Base-by-base conservation (phyloP, 2,888 invertebrate genomes). In the Metacarcinus magister region DNA sequence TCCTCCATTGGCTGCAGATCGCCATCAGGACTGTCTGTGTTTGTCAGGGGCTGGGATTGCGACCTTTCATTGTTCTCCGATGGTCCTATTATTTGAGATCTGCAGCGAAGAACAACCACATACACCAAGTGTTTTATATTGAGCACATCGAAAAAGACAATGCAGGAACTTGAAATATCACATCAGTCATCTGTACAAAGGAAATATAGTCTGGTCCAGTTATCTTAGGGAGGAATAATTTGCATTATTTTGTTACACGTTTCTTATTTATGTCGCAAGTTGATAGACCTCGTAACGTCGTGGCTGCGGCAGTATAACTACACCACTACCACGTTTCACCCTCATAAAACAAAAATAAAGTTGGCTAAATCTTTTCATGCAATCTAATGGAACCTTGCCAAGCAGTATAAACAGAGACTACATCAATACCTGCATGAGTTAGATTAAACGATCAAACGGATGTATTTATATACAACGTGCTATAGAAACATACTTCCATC, bases 31-130 rank as follows among this genome's bases (percentile, higher is more conserved):
- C 67, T 67, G 67, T 67, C 67, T 19, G 67, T n/a, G 5, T 16
- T 67, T 5, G 67, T 23, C 67, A 3, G 67, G 67, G 67, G n/a
- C 67, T 67, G 67, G n/a, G 67, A 23, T 67, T 23, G 67, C n/a
- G 67, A 7, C 67, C 67, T n/a, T 7, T 19, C n/a, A 7, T 7
- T 23, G 23, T n/a, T 23, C 23, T 19, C 67, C 67, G n/a, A 3
- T 16, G 67, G 67, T 3, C n/a, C 23, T 19, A n/a, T n/a, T 67
- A 67, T 67, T 67, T 67, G 67, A 67, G 67, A 67, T 67, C 67
- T 67, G 67, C n/a, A n/a, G n/a, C n/a, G 67, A 67, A n/a, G 67
- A 67, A 67, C 67, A 23, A n/a, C n/a, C 67, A n/a, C n/a, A 67
- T 67, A 67, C 16, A 54, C 54, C 8, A 5, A 67, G n/a, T 67